These are phyloP conservation scores for Thecophora atra DNA, from an alignment of 2,888 invertebrate genomes.

Conservation along the genomic window DNA sequence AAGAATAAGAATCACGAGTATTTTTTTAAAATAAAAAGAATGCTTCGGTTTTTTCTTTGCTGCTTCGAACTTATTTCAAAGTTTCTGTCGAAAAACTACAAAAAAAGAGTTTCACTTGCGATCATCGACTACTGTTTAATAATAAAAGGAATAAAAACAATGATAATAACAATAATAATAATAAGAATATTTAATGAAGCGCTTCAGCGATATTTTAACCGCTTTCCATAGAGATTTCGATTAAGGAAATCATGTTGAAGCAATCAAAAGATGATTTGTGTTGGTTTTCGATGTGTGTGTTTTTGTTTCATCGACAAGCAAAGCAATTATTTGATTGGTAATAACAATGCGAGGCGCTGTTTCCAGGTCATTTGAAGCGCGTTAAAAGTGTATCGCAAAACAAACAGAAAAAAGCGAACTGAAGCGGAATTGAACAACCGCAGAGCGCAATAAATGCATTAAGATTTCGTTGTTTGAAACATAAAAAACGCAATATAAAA, in stretches of 20 bases:
- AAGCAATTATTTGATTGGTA: neutral
- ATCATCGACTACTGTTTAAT: no score
- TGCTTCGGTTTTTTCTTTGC: no score
- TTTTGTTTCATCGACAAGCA: neutral
- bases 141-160: no score
- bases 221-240: neutral
- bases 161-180: no score
- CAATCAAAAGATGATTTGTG: neutral
- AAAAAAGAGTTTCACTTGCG: no score
- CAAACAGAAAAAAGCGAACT: neutral
- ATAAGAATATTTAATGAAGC: no score
- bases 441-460: no score
- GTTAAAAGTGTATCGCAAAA: neutral
- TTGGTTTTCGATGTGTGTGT: neutral
- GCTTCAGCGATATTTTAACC: no score
- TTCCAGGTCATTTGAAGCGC: neutral
- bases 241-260: neutral
- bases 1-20: neutral
- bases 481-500: no score
- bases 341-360: neutral
- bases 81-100: no score
- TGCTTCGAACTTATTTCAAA: no score
- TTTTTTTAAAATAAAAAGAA: no score
- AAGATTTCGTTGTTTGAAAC: neutral
- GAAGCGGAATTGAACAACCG: neutral